Evolutionary conservation across 2,888 invertebrate species (phyloP), one percentile per base, ranked within the genome.

Genomic region (Isotomurus palustris): DNA sequence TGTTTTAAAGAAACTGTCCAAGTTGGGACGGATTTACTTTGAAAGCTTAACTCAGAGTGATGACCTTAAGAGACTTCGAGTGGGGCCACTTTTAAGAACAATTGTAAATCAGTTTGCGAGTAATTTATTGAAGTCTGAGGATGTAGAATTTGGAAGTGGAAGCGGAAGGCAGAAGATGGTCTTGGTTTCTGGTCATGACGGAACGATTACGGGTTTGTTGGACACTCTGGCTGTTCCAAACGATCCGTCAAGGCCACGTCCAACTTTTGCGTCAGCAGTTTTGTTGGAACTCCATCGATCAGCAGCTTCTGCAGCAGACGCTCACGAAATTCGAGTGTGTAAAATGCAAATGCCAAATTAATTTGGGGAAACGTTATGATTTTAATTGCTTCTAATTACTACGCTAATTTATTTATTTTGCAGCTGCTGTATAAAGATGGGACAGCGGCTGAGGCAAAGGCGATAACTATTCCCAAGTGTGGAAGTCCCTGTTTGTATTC

Each of bases 171-270:
- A 54, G 32, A 85, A 84, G 67, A 66, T 89, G 44, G 80, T 82
- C 72, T 78, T 91, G 40, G 89, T 86, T 72, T 88, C 89, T 62
- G 89, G 80, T 0, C 92, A 93, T 72, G 92, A 93, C 73, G 80
- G 84, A 0, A 91, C 88, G 0, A 76, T 93, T 14, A 86, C 85
- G 0, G 86, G 82, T 71, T 71, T 91, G 29, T 77, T 92, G 2
- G 85, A 84, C 73, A 80, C 85, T 0, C 75, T 92, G n/a, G 82
- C 82, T 12, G 67, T 88, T 17, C 91, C 66, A 60, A 35, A 25
- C 4, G 66, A 74, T 47, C 60, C 62, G 12, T 53, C 55, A 1
- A 53, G 66, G 22, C n/a, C n/a, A n/a, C n/a, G n/a, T n/a, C 75
- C 75, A 17, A 69, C 72, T 12, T 68, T 60, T 43, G 47, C 63